Conservation (phyloP, 1,140 invertebrate species). For the Zaprionus africanus region DNA sequence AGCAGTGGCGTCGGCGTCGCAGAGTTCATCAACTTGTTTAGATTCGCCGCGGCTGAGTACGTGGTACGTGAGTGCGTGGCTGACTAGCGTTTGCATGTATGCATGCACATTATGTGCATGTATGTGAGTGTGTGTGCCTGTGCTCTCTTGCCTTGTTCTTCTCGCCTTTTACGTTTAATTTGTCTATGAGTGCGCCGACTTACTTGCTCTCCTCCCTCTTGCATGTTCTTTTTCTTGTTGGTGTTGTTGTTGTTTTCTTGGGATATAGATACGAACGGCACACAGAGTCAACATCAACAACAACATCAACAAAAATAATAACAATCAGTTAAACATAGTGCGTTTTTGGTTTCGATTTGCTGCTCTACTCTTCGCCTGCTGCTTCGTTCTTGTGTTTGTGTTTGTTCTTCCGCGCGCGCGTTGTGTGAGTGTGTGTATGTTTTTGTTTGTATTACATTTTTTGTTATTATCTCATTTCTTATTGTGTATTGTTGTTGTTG, state of each 20-base stretch:
- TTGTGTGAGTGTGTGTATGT: conserved; percentile 47
- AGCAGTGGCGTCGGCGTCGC: conserved; percentile 57
- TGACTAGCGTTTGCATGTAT: conserved; percentile 45
- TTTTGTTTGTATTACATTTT: conserved; percentile 69
- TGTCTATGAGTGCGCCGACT: conserved; percentile 64
- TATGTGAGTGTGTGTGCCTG: conserved; percentile 11
- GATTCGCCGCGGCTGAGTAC: conserved; percentile 64
- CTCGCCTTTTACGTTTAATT: conserved; percentile 56
- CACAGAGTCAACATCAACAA: conserved; percentile 20
- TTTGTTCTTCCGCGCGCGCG: conserved; percentile 66
- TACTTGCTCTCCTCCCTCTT: conserved; percentile 53
- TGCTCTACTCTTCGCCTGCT: conserved; percentile 15
- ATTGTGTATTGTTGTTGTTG: conserved; percentile 39
- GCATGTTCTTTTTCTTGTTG: conserved; percentile 9
- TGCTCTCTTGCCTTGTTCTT: conserved; percentile 68
- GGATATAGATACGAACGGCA: conserved; percentile 38
- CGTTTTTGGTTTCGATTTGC: conserved; percentile 31
- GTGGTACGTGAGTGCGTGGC: conserved; percentile 74
- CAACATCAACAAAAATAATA: conserved; percentile 49
- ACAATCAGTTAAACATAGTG: conserved; percentile 33
- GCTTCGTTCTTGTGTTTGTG: conserved; percentile 32
- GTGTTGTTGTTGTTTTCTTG: conserved; percentile 63
- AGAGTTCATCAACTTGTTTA: conserved; percentile 83
- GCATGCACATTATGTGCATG: conserved; percentile 13
- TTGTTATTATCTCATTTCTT: conserved; percentile 82